Conservation (phyloP, 2,888 invertebrate species). For the Chrysolina haemoptera region DNA sequence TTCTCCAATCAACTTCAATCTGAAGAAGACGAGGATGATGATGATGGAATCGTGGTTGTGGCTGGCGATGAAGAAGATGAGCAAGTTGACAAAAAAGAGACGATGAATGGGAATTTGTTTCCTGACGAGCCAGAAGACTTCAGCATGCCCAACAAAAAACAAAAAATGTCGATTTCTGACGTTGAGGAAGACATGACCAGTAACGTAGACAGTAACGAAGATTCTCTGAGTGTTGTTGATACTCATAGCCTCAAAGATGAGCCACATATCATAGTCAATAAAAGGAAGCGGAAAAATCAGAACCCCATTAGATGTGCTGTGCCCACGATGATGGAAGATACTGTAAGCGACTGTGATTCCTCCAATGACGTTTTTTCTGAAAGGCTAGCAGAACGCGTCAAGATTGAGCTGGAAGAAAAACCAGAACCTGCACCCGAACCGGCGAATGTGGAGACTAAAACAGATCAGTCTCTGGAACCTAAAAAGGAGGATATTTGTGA, state of each 20-base stretch:
- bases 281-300: constrained; percentile 89
- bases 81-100: constrained; percentile 62
- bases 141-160: constrained; percentile 78
- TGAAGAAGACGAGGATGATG: constrained; percentile 81
- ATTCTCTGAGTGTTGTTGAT: constrained; percentile 73
- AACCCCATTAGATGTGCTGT: constrained; percentile 89
- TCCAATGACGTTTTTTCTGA: constrained; percentile 72
- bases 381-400: constrained; percentile 54
- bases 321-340: constrained; percentile 72
- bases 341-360: constrained; percentile 75
- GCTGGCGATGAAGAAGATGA: constrained; percentile 73
- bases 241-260: constrained; percentile 74
- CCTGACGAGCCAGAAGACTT: constrained; percentile 79
- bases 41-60: constrained; percentile 85
- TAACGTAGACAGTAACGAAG: constrained; percentile 78
- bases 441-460: background rate
- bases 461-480: constrained; percentile 43
- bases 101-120: constrained; percentile 62
- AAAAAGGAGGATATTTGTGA: constrained; percentile 58
- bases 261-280: constrained; percentile 75
- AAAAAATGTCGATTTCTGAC: constrained; percentile 73
- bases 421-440: constrained; percentile 41
- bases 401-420: constrained; percentile 51
- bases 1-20: constrained; percentile 56
- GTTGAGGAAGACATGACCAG: constrained; percentile 73